phyloP scores from a whole-genome alignment of 2,888 invertebrate species.

The Blastobasis lacticolella region DNA sequence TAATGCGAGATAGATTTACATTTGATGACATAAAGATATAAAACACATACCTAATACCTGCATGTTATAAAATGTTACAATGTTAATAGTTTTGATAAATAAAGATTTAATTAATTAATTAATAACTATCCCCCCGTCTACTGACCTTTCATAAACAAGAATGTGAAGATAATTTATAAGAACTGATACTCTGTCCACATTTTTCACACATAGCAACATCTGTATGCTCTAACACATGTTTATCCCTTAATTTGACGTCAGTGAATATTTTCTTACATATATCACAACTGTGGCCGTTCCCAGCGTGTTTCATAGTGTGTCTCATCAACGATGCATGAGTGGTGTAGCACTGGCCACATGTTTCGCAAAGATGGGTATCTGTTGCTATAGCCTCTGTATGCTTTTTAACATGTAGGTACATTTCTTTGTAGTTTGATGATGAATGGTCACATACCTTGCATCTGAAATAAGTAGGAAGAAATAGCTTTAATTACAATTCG shows the following conservation, averaged over 20 bases:
- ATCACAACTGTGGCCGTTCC: slow-evolving; percentile 27
- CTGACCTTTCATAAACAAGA: slow-evolving; percentile 23
- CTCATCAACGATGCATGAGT: slow-evolving; percentile 40
- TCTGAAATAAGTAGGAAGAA: slow-evolving; percentile 23
- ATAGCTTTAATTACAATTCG: too few species aligned
- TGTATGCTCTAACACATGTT: slow-evolving; percentile 37
- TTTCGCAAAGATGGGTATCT: slow-evolving; percentile 52
- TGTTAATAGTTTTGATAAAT: too few species aligned
- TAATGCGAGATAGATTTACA: too few species aligned
- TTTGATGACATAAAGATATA: too few species aligned
- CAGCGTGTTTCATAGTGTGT: slow-evolving; percentile 39
- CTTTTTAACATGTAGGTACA: slow-evolving; percentile 74
- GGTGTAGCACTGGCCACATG: slow-evolving; percentile 57
- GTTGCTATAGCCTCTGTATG: slow-evolving; percentile 38
- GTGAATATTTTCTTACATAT: slow-evolving; percentile 37
- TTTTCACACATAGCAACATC: slow-evolving; percentile 54
- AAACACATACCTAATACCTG: too few species aligned
- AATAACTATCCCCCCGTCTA: too few species aligned
- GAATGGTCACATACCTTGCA: slow-evolving; percentile 76
- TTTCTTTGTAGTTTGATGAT: slow-evolving; percentile 69
- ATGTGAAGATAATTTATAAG: slow-evolving; percentile 34
- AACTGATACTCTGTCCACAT: slow-evolving; percentile 47
- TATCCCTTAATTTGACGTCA: slow-evolving; percentile 28
- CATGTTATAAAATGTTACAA: too few species aligned
- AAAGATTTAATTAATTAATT: too few species aligned